Percentiles rank a stretch among this genome's conserved stretches.
These are phyloP conservation scores for Machaerirhynchus nigripectus DNA, from an alignment of 2,113 vertebrate genomes.

Conservation along the genomic window DNA sequence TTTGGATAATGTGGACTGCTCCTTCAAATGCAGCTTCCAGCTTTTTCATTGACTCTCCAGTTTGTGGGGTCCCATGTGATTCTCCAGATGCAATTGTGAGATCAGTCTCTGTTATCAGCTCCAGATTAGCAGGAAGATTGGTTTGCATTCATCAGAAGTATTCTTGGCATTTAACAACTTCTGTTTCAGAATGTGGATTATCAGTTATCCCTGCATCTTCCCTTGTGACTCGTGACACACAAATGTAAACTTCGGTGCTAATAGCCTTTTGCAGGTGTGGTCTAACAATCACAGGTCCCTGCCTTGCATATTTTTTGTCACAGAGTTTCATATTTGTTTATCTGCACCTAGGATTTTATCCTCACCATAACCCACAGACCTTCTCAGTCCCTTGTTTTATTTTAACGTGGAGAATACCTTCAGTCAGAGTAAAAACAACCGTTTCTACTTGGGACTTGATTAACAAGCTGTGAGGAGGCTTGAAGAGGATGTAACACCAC, in stretches of 20 bases:
- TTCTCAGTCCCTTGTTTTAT: background rate
- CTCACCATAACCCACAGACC: background rate
- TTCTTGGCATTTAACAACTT: background rate
- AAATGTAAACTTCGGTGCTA: background rate
- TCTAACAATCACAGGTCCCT: background rate
- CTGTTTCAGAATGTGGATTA: background rate
- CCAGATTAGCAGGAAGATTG: background rate
- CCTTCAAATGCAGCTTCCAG: background rate
- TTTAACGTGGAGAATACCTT: background rate
- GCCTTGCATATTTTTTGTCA: background rate
- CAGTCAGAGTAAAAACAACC: rapidly evolving
- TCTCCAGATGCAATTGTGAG: background rate
- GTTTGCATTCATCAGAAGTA: background rate
- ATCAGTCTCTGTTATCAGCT: background rate
- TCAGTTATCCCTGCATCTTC: background rate
- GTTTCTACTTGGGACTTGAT: background rate
- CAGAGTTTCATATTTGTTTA: background rate
- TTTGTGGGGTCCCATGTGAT: background rate
- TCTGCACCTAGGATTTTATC: background rate
- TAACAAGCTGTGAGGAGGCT: background rate
- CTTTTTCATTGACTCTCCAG: background rate
- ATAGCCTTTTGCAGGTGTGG: background rate
- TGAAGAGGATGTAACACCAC: background rate
- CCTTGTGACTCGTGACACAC: background rate
- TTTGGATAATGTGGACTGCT: background rate